Percentiles rank a stretch among this genome's conserved stretches.
These are phyloP conservation scores for Acleris holmiana DNA, from an alignment of 2,888 invertebrate genomes.

Conservation along the genomic window DNA sequence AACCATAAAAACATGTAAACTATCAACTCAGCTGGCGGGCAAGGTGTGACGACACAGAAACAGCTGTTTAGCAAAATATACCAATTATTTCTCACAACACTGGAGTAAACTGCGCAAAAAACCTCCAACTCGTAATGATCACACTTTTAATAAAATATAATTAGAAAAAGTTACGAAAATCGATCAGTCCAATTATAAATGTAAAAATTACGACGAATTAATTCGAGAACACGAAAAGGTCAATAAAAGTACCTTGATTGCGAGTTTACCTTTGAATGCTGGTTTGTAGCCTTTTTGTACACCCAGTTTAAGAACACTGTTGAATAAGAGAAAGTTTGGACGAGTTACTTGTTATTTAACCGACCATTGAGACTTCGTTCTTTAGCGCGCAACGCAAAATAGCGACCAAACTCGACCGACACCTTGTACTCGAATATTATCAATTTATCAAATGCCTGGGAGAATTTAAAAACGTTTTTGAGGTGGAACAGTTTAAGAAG, in stretches of 20 bases:
- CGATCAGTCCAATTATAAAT: constrained; percentile 29
- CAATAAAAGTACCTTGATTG: constrained; percentile 56
- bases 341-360: constrained; percentile 49
- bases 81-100: constrained; percentile 46
- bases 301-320: constrained; percentile 5
- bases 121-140: constrained; percentile 37
- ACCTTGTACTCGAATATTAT: constrained; percentile 16
- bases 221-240: constrained; percentile 68
- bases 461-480: constrained; percentile 12
- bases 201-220: constrained; percentile 53
- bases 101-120: constrained; percentile 45
- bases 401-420: constrained; percentile 41
- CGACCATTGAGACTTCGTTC: constrained; percentile 56
- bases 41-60: constrained; percentile 66
- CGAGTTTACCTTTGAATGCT: constrained; percentile 33
- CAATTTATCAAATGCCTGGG: constrained; percentile 31
- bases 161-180: constrained; percentile 10
- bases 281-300: not conserved
- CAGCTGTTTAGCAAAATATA: constrained; percentile 76
- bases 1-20: constrained; percentile 38
- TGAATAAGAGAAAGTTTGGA: constrained; percentile 54
- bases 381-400: constrained; percentile 54
- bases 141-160: constrained; percentile 41
- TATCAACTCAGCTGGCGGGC: constrained; percentile 62
- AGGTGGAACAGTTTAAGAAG: not conserved